Conservation (phyloP, 1,140 invertebrate species). For the Alviniconcha marisindica region DNA sequence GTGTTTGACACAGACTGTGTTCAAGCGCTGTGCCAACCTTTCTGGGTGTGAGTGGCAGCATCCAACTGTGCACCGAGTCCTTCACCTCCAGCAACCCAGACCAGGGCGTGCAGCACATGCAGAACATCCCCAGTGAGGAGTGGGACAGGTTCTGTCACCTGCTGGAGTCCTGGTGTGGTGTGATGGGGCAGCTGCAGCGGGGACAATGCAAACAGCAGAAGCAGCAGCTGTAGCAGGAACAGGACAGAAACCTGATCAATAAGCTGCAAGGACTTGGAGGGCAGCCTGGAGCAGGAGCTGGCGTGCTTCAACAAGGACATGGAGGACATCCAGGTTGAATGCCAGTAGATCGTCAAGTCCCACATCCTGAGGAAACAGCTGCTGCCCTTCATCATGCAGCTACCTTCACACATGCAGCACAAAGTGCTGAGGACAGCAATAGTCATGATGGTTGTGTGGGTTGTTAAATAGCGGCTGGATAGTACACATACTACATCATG, state of each 20-base stretch:
- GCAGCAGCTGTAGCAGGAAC: constrained; percentile 64
- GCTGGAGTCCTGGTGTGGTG: constrained; percentile 64
- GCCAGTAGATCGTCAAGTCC: constrained; percentile 73
- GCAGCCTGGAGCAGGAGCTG: constrained; percentile 78
- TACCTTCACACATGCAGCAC: neutral
- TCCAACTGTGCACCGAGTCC: constrained; percentile 68
- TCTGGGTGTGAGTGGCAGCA: constrained; percentile 32
- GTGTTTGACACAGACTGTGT: constrained; percentile 48
- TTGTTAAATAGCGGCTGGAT: constrained; percentile 87
- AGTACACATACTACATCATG: constrained; percentile 88
- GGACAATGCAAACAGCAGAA: constrained; percentile 61
- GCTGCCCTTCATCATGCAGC: constrained; percentile 17
- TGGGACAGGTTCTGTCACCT: constrained; percentile 70
- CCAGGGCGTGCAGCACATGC: constrained; percentile 22
- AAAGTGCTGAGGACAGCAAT: neutral
- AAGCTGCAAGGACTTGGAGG: constrained; percentile 69
- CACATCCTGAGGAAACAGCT: constrained; percentile 62
- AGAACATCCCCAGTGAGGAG: constrained; percentile 64
- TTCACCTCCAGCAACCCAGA: constrained; percentile 66
- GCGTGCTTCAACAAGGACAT: constrained; percentile 79
- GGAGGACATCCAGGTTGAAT: constrained; percentile 79
- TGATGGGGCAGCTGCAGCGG: constrained; percentile 50
- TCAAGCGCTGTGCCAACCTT: constrained; percentile 49
- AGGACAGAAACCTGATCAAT: constrained; percentile 52
- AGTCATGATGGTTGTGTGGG: constrained; percentile 77